Evolutionary conservation across 2,888 invertebrate species (phyloP), one percentile per base, ranked within the genome.

Genomic region (Tinea semifulvella): DNA sequence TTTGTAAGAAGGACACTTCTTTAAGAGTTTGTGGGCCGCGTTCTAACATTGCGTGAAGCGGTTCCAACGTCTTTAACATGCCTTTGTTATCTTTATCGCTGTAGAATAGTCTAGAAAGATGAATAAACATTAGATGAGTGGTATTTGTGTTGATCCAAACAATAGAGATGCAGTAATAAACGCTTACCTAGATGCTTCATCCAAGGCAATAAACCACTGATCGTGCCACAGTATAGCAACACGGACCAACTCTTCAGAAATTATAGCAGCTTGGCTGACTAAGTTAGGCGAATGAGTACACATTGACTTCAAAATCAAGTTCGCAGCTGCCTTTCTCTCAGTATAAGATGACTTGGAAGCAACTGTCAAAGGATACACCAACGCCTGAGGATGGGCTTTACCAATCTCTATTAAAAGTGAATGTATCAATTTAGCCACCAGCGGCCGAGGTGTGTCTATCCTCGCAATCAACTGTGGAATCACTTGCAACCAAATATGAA

Each of bases 221-320:
- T 99, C 99, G 61, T 99, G 98, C 99, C 99, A 99, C 11, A 99
- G 77, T 52, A 99, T 99, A 1, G 99, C 98, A 1, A 98, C 97
- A 45, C 98, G 84, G 47, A 99, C 98, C 42, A 99, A 81, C 69
- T 99, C 99, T 58, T 98, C 98, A 36, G 96, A 90, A 48, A 96
- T 97, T 91, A 96, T 91, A 57, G 96, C 88, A 0, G 98, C 98
- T 68, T 99, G 98, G 56, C 92, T 91, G 1, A 99, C 98, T 39
- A 99, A 79, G 19, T 87, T 89, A 11, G 88, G 90, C 43, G 95
- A 96, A 70, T 97, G 95, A 50, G 98, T 98, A 53, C 94, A 90
- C 94, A 99, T 97, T 28, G 91, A 94, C 53, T 94, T 93, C 44
- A 99, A 74, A 40, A 99, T 94, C 66, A 94, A 95, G 63, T 95